A percentile compares a stretch with the other conserved stretches of the same genome.
phyloP scores from a whole-genome alignment of 2,888 invertebrate genomes.

The Sthenelais limicola region DNA sequence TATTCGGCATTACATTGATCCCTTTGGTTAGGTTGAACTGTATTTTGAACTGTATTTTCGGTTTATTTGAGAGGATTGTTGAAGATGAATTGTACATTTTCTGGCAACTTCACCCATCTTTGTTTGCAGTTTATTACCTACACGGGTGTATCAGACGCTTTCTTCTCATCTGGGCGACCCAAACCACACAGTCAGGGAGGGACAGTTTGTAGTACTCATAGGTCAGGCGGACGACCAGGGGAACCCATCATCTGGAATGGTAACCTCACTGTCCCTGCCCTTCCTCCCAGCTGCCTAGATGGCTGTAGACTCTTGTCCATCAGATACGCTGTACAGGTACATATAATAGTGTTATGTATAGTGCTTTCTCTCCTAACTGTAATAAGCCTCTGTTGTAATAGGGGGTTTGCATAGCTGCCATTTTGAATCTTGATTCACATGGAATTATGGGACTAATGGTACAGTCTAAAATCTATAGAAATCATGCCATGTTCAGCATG shows the following conservation, averaged over 20 bases:
- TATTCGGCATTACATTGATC: too few species aligned
- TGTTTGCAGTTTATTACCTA: conserved; percentile 25
- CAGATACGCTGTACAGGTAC: conserved; percentile 8
- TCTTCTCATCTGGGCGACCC: conserved; percentile 23
- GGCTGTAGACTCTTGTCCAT: conserved; percentile 23
- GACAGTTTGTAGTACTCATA: background rate
- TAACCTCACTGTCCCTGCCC: conserved; percentile 3
- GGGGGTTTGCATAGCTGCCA: too few species aligned
- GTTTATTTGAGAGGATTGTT: too few species aligned
- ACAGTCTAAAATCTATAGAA: too few species aligned
- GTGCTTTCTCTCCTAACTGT: background rate
- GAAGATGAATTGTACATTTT: too few species aligned
- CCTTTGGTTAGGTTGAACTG: too few species aligned
- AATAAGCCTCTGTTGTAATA: too few species aligned
- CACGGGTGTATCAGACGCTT: conserved; percentile 25
- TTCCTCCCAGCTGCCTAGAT: conserved; percentile 25
- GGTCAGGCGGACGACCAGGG: background rate
- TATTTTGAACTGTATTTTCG: too few species aligned
- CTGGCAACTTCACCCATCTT: too few species aligned
- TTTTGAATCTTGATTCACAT: too few species aligned
- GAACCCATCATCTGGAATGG: conserved; percentile 33
- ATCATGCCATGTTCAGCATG: too few species aligned
- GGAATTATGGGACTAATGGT: too few species aligned
- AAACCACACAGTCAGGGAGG: conserved; percentile 4
- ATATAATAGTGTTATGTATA: background rate